These are phyloP conservation scores for Drosophila meridiana DNA, from an alignment of 2,888 invertebrate genomes.

Conservation along the genomic window DNA sequence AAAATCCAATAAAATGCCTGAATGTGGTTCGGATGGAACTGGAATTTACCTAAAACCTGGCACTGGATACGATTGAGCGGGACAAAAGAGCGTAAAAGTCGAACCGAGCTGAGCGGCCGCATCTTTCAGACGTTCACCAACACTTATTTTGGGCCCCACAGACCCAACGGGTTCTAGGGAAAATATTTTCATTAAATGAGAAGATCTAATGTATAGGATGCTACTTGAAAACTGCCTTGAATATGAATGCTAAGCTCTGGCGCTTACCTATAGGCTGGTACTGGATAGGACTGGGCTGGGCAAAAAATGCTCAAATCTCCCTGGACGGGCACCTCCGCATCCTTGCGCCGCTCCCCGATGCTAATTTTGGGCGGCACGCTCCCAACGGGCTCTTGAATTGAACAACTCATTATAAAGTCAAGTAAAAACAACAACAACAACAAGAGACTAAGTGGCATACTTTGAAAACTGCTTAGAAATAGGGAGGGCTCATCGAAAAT, in stretches of 20 bases:
- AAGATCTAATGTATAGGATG: background rate
- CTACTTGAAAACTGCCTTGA: slow-evolving; percentile 46
- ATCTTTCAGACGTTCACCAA: slow-evolving; percentile 88
- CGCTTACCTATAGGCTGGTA: slow-evolving; percentile 89
- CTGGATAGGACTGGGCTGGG: slow-evolving; percentile 91
- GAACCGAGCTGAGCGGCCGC: slow-evolving; percentile 85
- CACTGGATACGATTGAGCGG: slow-evolving; percentile 91
- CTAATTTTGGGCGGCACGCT: slow-evolving; percentile 86
- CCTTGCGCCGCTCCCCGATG: slow-evolving; percentile 87
- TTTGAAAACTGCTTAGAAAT: slow-evolving; percentile 62
- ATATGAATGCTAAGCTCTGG: background rate
- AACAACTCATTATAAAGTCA: slow-evolving; percentile 33
- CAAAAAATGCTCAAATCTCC: slow-evolving; percentile 89
- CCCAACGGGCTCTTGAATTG: slow-evolving; percentile 86
- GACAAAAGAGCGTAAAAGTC: slow-evolving; percentile 89
- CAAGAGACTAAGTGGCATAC: slow-evolving; percentile 21
- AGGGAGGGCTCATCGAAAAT: slow-evolving; percentile 27
- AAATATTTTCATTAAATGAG: background rate
- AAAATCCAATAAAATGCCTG: slow-evolving; percentile 39
- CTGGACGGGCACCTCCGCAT: slow-evolving; percentile 84
- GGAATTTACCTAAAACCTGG: slow-evolving; percentile 88
- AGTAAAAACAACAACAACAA: slow-evolving; percentile 30
- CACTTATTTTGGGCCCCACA: slow-evolving; percentile 88
- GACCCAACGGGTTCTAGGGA: slow-evolving; percentile 86
- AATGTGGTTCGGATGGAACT: slow-evolving; percentile 29